Conservation (phyloP, 1,140 invertebrate genomes). For the Leptopilina clavipes region DNA sequence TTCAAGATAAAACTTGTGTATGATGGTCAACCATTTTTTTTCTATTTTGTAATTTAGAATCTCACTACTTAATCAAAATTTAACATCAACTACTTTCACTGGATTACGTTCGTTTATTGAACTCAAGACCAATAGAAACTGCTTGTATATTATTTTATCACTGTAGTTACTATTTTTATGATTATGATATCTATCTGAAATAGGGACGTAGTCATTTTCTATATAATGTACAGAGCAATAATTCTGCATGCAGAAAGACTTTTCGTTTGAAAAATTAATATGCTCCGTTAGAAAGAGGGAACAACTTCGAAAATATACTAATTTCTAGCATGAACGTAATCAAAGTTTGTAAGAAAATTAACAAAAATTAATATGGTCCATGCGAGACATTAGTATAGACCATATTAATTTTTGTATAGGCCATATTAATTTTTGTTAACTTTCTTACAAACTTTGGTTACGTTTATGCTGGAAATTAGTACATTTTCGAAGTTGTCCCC, state of each 20-base stretch:
- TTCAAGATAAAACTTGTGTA: background rate
- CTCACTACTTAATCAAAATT: slow-evolving; percentile 15
- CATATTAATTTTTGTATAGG: too few species aligned
- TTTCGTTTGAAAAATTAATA: too few species aligned
- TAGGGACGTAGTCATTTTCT: background rate
- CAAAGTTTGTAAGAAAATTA: too few species aligned
- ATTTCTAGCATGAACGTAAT: too few species aligned
- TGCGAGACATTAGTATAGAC: too few species aligned
- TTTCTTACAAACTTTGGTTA: too few species aligned
- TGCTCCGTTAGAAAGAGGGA: too few species aligned
- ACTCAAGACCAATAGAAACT: background rate
- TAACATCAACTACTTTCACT: slow-evolving; percentile 21
- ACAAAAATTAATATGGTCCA: too few species aligned
- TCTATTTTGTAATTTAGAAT: slow-evolving; percentile 6
- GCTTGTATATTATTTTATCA: background rate
- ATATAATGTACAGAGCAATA: background rate
- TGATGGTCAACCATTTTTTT: slow-evolving; percentile 1
- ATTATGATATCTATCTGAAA: background rate
- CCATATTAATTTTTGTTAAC: too few species aligned
- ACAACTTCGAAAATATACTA: too few species aligned
- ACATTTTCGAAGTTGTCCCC: too few species aligned
- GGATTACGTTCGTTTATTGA: slow-evolving; percentile 2
- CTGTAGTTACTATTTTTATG: background rate
- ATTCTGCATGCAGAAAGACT: slow-evolving; percentile 11
- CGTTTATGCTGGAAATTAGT: too few species aligned